A percentile compares a stretch with the other conserved stretches of the same genome.
These are phyloP conservation scores for Reticulitermes speratus DNA, from an alignment of 1,140 invertebrate species.

Conservation along the genomic window DNA sequence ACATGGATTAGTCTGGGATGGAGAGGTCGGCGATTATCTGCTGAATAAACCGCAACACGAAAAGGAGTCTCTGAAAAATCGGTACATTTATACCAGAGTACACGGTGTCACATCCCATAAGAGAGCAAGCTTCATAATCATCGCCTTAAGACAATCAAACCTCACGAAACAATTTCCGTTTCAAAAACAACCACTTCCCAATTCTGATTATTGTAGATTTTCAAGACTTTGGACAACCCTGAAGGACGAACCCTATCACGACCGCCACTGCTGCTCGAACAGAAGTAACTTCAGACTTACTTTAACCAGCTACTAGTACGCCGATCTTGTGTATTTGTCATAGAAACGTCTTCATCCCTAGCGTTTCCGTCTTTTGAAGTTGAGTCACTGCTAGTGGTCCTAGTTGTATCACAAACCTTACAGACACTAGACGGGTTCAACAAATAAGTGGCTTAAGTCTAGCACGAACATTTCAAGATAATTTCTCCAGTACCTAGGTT, in stretches of 20 bases:
- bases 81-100: no score
- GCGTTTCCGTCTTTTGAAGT: neutral
- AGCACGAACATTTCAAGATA: no score
- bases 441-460: neutral
- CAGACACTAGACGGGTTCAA: neutral
- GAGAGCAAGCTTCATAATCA: no score
- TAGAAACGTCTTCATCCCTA: neutral
- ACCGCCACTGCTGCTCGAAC: neutral
- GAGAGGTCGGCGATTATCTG: no score
- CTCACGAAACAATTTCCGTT: no score
- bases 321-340: conserved; percentile 11
- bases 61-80: no score
- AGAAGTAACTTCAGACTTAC: conserved; percentile 3
- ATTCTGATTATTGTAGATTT: no score
- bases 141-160: no score
- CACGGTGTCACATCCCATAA: no score
- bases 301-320: neutral
- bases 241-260: neutral
- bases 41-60: no score
- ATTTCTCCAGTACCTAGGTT: no score
- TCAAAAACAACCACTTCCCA: neutral
- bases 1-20: no score
- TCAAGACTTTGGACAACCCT: neutral
- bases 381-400: neutral
- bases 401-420: neutral